Evolutionary conservation across 2,797 vertebrate genomes (phyloP), one percentile per base, ranked within the genome.

Genomic region (Valencia hispanica): DNA sequence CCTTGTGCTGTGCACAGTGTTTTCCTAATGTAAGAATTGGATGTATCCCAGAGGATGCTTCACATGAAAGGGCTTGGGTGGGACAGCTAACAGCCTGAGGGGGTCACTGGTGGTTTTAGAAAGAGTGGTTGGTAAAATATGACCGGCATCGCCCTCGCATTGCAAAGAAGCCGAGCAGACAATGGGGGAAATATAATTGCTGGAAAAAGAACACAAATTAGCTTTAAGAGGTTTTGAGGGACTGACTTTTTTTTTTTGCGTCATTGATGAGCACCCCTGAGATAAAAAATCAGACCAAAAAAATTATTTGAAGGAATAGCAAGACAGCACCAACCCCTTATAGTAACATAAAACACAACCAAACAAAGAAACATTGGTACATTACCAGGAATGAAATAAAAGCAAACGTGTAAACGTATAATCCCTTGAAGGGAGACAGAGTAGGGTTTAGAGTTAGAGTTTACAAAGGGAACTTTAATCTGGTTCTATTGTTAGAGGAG

Each of bases 391-490:
- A 65, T 20, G 50, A 71, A 77, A 79, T 68, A 36, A 72, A 81
- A 83, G 73, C 72, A 36, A 53, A 68, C 11, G 27, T 30, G 25
- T 27, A 18, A 11, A 43, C 25, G n/a, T 22, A 5, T 22, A 36
- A 36, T 74, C 87, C 86, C 71, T 70, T 70, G 80, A 72, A 79
- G 41, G 72, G 57, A 80, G 82, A 87, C 63, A 89, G 85, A 88
- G 72, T 69, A 72, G 85, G 83, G 86, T 87, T 92, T 92, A 92
- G 88, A n/a, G n/a, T n/a, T n/a, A n/a, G 84, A 70, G 59, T 61
- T 22, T 36, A 36, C 32, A 36, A 76, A 84, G 79, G 89, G 86
- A 86, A 86, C 90, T 91, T 90, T 91, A 90, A 93, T 93, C 91
- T 89, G 88, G 32, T 72, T 84, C 80, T 83, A 25, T 88, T 89